Evolutionary conservation across 1,140 invertebrate species (phyloP).

Genomic region (Tetragonula clypearis): DNA sequence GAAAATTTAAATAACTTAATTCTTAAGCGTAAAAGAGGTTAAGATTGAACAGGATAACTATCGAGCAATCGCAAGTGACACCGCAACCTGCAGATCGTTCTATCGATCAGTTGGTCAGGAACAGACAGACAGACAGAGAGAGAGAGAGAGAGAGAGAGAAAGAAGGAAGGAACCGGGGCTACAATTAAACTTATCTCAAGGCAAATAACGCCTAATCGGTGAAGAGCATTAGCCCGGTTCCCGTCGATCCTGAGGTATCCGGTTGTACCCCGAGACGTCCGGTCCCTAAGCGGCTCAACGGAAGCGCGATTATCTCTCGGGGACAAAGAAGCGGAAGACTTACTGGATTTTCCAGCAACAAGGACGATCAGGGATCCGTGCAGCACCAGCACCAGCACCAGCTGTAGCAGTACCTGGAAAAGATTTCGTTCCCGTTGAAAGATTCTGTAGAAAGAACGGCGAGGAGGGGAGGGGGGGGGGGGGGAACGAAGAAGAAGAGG

Average conservation of each 20-base stretch:
- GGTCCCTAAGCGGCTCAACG: conserved; percentile 37
- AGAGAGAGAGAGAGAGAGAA: background rate
- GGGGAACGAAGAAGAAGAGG: background rate
- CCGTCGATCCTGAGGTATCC: conserved; percentile 13
- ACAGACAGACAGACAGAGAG: too few relatives aligned
- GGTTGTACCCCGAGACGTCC: conserved; percentile 9
- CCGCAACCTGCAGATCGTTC: too few relatives aligned
- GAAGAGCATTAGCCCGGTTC: conserved; percentile 22
- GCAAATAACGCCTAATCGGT: conserved; percentile 33
- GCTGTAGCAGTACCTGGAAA: conserved; percentile 30
- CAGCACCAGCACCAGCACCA: conserved; percentile 35
- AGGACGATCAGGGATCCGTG: conserved; percentile 30
- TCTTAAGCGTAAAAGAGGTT: too few relatives aligned
- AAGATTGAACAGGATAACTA: too few relatives aligned
- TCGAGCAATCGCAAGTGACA: too few relatives aligned
- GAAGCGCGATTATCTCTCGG: conserved; percentile 37
- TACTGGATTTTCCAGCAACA: conserved; percentile 42
- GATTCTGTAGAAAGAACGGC: background rate
- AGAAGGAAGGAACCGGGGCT: background rate
- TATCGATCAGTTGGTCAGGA: background rate
- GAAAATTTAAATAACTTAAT: too few relatives aligned
- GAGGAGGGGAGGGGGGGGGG: too few relatives aligned
- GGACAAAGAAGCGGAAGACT: conserved; percentile 20
- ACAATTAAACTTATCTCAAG: conserved; percentile 27
- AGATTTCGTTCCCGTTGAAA: conserved; percentile 30